Evolutionary conservation across 2,888 invertebrate genomes (phyloP).

Genomic region (Mesoligia furuncula): DNA sequence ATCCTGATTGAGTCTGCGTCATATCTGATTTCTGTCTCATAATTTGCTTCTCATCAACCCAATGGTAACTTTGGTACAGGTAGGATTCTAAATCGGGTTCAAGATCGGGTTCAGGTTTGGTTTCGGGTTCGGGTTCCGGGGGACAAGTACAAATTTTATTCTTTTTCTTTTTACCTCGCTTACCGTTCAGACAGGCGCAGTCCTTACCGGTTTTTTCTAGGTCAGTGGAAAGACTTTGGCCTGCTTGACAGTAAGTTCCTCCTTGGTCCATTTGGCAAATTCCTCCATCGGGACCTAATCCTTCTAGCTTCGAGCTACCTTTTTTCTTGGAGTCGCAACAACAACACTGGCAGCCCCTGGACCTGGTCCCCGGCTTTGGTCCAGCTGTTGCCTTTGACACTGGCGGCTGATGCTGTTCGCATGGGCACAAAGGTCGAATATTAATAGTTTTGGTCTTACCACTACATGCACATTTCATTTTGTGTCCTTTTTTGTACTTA

Average conservation of each 20-base stretch:
- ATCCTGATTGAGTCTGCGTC: constrained; percentile 79
- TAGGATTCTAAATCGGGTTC: background rate
- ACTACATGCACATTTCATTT: constrained; percentile 39
- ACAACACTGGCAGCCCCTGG: constrained; percentile 53
- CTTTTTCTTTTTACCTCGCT: constrained; percentile 43
- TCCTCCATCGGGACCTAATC: constrained; percentile 51
- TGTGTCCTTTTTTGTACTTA: constrained; percentile 27
- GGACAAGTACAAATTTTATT: constrained; percentile 55
- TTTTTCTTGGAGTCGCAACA: constrained; percentile 29
- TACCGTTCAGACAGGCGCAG: constrained; percentile 36
- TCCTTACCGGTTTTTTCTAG: constrained; percentile 4
- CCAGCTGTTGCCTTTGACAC: constrained; percentile 34
- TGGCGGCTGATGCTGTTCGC: constrained; percentile 30
- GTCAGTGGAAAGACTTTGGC: background rate
- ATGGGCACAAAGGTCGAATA: constrained; percentile 44
- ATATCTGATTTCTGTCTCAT: constrained; percentile 72
- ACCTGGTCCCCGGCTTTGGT: constrained; percentile 41
- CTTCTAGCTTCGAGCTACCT: background rate
- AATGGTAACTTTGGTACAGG: background rate
- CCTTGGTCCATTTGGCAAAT: constrained; percentile 33
- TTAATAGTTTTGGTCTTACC: constrained; percentile 45
- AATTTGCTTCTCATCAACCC: constrained; percentile 11
- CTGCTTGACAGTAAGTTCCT: constrained; percentile 57
- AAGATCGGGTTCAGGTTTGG: constrained; percentile 15
- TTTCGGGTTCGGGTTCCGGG: constrained; percentile 13